Evolutionary conservation across 2,888 invertebrate genomes (phyloP).

Genomic region (Pasiphila rectangulata): DNA sequence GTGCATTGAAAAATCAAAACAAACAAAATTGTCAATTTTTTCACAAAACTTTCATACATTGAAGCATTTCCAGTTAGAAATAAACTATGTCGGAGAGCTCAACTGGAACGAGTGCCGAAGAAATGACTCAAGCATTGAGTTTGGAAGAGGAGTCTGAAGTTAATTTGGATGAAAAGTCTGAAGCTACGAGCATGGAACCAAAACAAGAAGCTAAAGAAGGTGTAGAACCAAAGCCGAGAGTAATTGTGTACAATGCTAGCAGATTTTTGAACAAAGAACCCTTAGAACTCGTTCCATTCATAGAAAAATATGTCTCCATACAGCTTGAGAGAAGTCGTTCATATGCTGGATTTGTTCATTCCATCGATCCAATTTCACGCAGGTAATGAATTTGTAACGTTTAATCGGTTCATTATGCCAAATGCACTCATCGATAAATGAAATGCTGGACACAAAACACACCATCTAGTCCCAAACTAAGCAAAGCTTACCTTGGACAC

Average conservation of each 20-base stretch:
- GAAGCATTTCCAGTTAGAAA: too few species aligned
- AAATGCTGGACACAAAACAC: too few species aligned
- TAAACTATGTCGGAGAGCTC: conserved; percentile 10
- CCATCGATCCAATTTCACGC: conserved; percentile 60
- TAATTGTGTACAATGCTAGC: neutral
- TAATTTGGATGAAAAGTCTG: too few species aligned
- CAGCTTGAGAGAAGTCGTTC: conserved; percentile 47
- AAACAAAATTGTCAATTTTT: neutral
- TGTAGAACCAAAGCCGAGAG: neutral
- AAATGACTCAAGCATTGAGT: conserved; percentile 10
- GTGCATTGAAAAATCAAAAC: too few species aligned
- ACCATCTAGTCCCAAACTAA: too few species aligned
- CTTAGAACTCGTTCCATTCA: conserved; percentile 26
- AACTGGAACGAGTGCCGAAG: conserved; percentile 10
- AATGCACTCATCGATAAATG: too few species aligned
- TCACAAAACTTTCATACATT: too few species aligned
- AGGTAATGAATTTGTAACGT: conserved; percentile 44
- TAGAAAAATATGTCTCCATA: conserved; percentile 59
- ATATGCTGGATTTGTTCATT: conserved; percentile 58
- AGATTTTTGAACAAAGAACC: conserved; percentile 15
- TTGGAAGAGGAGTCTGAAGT: too few species aligned
- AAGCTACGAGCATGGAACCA: neutral
- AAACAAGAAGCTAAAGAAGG: neutral
- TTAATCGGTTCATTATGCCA: neutral
- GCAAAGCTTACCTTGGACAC: too few species aligned